Evolutionary conservation across 2,113 vertebrate species (phyloP).

Genomic region (Saccopteryx bilineata): DNA sequence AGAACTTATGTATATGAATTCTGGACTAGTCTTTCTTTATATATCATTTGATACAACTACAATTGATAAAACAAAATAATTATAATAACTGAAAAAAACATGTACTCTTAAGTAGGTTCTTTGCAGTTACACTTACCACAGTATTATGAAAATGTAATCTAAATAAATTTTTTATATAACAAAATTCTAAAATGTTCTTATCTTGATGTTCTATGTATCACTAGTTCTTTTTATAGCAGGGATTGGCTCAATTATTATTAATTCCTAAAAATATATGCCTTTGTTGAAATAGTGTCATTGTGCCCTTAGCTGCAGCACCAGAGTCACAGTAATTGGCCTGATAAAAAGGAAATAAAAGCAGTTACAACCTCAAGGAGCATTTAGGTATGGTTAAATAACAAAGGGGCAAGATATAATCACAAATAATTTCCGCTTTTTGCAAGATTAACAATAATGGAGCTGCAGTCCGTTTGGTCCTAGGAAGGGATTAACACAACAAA

Average conservation of each 20-base stretch:
- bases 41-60: neutral
- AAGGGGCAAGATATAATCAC: neutral
- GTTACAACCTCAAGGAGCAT: neutral
- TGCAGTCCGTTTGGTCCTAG: neutral
- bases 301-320: neutral
- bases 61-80: neutral
- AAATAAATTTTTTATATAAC: neutral
- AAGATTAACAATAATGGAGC: neutral
- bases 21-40: neutral
- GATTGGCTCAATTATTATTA: constrained; percentile 22
- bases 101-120: neutral
- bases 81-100: neutral
- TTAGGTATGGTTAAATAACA: neutral
- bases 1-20: neutral
- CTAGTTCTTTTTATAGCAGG: neutral
- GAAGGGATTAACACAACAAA: neutral
- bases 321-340: constrained; percentile 7
- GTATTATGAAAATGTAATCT: neutral
- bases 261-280: constrained; percentile 12
- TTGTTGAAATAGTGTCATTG: neutral
- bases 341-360: constrained; percentile 24
- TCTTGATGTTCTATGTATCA: neutral
- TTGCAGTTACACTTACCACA: neutral
- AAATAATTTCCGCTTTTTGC: neutral
- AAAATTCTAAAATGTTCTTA: constrained; percentile 16